A percentile compares a stretch with the other conserved stretches of the same genome.
Conservation (phyloP, 2,888 invertebrate genomes). For the Pachliopta kotzebuea region DNA sequence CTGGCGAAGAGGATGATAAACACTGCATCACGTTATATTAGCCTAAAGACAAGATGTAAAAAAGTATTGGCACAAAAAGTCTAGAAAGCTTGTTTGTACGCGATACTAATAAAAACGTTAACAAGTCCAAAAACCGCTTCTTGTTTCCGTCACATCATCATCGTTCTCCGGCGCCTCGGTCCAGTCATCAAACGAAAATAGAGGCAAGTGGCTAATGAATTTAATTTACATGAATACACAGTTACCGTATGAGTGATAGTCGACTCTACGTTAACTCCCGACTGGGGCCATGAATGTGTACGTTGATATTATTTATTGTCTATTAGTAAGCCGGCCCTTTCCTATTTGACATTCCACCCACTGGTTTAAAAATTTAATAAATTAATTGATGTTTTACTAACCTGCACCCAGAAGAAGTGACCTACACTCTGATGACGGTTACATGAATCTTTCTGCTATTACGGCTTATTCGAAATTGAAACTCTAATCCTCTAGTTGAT, state of each 20-base stretch:
- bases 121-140: not conserved
- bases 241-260: constrained; percentile 63
- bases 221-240: constrained; percentile 68
- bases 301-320: constrained; percentile 55
- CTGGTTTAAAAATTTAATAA: constrained; percentile 49
- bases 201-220: constrained; percentile 63
- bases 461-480: no score
- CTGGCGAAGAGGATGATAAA: no score
- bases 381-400: constrained; percentile 37
- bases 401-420: not conserved
- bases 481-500: no score
- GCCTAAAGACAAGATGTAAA: no score
- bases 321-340: constrained; percentile 57
- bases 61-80: not conserved
- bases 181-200: constrained; percentile 37
- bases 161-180: constrained; percentile 8
- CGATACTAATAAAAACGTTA: constrained; percentile 3
- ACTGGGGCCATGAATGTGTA: constrained; percentile 37
- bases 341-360: constrained; percentile 54
- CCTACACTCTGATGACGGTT: no score
- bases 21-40: no score
- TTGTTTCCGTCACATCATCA: constrained; percentile 6
- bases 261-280: constrained; percentile 42
- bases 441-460: no score
- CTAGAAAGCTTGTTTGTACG: not conserved